A percentile compares a stretch with the other conserved stretches of the same genome.
phyloP scores from a whole-genome alignment of 2,797 vertebrate species.

The Heliangelus exortis region DNA sequence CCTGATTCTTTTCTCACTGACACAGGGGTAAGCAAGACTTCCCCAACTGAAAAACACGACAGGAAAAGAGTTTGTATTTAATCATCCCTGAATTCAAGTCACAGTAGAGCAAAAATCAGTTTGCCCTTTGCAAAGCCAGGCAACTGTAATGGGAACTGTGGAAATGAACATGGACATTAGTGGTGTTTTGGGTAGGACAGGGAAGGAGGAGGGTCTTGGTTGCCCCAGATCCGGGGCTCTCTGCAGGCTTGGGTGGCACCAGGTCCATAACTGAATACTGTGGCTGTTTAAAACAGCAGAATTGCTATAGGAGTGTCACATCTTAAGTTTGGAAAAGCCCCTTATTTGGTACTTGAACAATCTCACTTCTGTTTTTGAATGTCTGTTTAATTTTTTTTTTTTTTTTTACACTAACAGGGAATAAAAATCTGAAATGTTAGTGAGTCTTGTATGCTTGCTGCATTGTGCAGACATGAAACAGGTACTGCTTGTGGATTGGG shows the following conservation, averaged over 20 bases:
- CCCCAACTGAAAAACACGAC: neutral
- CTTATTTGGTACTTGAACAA: constrained; percentile 89
- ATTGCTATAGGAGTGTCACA: constrained; percentile 24
- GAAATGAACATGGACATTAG: constrained; percentile 12
- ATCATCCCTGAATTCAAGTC: neutral
- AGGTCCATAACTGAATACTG: neutral
- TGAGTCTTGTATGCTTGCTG: constrained; percentile 70
- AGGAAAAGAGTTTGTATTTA: neutral
- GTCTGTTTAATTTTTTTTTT: constrained; percentile 67
- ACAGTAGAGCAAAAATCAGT: neutral
- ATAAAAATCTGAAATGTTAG: constrained; percentile 69
- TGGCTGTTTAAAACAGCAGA: constrained; percentile 64
- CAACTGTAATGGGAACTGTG: constrained; percentile 43
- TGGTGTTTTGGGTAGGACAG: constrained; percentile 7
- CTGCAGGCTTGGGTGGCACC: neutral
- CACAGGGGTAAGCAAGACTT: constrained; percentile 8
- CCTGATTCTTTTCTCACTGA: constrained; percentile 34
- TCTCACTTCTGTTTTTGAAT: constrained; percentile 87
- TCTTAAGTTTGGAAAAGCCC: constrained; percentile 66
- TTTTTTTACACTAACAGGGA: constrained; percentile 71
- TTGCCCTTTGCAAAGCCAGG: neutral
- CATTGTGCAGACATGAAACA: constrained; percentile 63
- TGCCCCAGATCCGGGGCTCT: neutral
- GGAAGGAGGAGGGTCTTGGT: neutral
- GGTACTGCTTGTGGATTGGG: constrained; percentile 48